phyloP scores from a whole-genome alignment of 37 sponge, comb jelly and placozoan species.

The Axinella damicornis region DNA sequence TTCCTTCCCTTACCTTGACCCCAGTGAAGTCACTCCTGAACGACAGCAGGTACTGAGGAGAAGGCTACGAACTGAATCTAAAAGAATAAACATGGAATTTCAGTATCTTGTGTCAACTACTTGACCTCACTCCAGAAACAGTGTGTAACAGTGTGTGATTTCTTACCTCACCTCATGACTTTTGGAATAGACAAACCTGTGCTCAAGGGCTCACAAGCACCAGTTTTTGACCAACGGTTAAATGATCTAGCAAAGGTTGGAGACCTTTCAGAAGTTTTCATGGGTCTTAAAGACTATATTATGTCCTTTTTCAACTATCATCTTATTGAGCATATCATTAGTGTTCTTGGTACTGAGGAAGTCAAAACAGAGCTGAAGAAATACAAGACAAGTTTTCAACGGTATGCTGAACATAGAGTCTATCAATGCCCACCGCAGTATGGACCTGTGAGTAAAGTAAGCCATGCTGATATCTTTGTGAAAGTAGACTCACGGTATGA shows the following conservation, averaged over 20 bases:
- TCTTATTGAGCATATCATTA: neutral
- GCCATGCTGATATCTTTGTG: neutral
- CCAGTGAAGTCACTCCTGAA: neutral
- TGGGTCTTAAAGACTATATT: neutral
- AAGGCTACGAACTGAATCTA: neutral
- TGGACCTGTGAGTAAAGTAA: neutral
- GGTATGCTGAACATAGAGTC: neutral
- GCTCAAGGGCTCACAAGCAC: neutral
- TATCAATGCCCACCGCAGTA: neutral
- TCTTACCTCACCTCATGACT: neutral
- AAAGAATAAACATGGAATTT: neutral
- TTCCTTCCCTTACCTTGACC: slow-evolving; percentile 18
- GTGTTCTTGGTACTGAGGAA: neutral
- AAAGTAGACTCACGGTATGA: neutral
- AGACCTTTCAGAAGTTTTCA: neutral
- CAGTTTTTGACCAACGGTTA: neutral
- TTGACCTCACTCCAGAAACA: neutral
- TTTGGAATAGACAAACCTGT: neutral
- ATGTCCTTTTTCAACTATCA: neutral
- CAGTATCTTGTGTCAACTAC: neutral
- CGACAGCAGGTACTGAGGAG: neutral
- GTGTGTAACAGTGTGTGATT: neutral
- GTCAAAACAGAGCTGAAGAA: neutral
- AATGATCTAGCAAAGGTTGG: neutral
- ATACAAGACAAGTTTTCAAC: neutral